Conservation (phyloP, 2,113 vertebrate genomes). For the Corythaeola cristata region DNA sequence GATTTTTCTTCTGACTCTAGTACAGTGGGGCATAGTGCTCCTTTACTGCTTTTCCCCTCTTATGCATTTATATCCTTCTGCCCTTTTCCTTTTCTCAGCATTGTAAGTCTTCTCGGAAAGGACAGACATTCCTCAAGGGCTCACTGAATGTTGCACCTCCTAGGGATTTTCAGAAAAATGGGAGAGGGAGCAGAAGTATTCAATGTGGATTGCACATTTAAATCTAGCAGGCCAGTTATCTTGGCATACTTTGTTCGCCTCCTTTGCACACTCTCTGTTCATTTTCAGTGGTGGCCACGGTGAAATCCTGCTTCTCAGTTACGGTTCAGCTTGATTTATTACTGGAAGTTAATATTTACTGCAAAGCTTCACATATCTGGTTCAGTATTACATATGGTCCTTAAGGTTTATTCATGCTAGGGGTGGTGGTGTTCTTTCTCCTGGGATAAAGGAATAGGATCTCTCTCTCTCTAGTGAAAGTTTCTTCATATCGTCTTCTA, state of each 20-base stretch:
- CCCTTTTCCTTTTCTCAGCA: neutral
- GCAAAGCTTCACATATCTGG: neutral
- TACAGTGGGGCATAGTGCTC: neutral
- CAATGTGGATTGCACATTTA: neutral
- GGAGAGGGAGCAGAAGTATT: neutral
- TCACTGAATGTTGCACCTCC: conserved; percentile 4
- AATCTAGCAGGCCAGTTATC: accelerated
- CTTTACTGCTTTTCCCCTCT: neutral
- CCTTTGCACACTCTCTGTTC: neutral
- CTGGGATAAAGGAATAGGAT: neutral
- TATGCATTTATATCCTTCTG: neutral
- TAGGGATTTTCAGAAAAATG: neutral
- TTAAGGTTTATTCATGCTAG: neutral
- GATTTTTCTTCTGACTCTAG: neutral
- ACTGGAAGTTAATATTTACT: neutral
- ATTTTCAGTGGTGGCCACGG: neutral
- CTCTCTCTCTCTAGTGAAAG: neutral
- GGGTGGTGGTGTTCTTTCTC: neutral
- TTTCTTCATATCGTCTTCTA: neutral
- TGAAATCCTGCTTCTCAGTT: neutral
- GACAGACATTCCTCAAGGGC: conserved; percentile 16
- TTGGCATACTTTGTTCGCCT: neutral
- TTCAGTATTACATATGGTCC: neutral
- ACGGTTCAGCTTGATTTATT: neutral
- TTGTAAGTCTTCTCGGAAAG: neutral